Percentiles rank a stretch among this genome's conserved stretches.
Evolutionary conservation across 2,888 invertebrate species (phyloP).

Genomic region (Spodoptera picta): DNA sequence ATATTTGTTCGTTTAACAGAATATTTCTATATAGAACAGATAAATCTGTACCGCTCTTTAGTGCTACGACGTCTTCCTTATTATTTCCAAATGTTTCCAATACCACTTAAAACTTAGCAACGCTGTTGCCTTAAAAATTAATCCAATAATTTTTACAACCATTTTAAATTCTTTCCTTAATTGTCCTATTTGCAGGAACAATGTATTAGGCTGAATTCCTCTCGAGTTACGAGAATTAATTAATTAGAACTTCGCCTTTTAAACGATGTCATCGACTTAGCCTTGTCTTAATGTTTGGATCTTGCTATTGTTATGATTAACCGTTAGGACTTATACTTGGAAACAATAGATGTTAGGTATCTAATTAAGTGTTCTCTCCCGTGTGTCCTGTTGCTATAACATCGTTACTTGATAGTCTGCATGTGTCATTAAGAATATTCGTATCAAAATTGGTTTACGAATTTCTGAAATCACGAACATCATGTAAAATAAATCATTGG

Average conservation of each 20-base stretch:
- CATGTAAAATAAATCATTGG: no score
- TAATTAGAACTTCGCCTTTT: conserved; percentile 27
- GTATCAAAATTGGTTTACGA: no score
- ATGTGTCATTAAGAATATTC: no score
- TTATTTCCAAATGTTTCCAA: no score
- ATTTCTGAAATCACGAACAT: no score
- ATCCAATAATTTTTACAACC: conserved; percentile 16
- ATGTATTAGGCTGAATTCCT: conserved; percentile 16
- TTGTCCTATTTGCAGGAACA: neutral
- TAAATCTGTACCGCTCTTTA: no score
- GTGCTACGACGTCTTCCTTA: no score
- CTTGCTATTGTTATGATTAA: conserved; percentile 7
- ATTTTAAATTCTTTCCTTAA: conserved; percentile 4
- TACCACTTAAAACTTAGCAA: neutral
- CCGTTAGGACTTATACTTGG: neutral
- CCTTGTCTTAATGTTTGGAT: conserved; percentile 15
- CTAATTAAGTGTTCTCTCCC: no score
- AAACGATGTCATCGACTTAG: conserved; percentile 31
- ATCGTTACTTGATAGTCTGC: no score
- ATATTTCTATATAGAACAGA: no score
- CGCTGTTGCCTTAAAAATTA: conserved; percentile 1
- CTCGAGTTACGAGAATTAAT: conserved; percentile 29
- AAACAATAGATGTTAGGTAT: neutral
- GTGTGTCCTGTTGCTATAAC: no score
- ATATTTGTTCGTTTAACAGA: no score